Base-by-base conservation (phyloP, 2,113 vertebrate genomes). In the Sylvilagus bachmani region DNA sequence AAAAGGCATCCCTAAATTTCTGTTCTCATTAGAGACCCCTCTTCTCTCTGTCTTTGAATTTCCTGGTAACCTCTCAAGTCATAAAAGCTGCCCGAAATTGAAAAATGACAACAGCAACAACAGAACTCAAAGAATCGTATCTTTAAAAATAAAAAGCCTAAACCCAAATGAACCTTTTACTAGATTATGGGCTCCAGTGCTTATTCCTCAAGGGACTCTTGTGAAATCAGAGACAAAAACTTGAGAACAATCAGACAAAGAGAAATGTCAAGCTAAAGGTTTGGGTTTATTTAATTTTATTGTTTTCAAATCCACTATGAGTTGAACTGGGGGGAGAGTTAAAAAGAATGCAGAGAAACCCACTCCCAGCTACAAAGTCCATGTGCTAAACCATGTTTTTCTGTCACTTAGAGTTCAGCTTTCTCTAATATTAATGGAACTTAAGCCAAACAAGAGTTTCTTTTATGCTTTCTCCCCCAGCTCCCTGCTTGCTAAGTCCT, bases 401-500 rank as follows among this genome's bases (percentile, higher is more conserved):
- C 95, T 97, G 96, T 97, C 96, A 97, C 93, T 94, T 95, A 96
- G 69, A 91, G 89, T 97, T 97, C 95, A 97, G 93, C 93, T 95
- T 95, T 95, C 82, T 89, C 89, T 93, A 97, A 90, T 84, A 97
- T 97, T 97, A 97, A 97, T 96, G 93, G 96, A 98, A 97, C 95
- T 91, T 97, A 97, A 96, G 66, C 89, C 97, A 97, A 98, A 98
- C 97, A 98, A 98, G 97, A 96, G 98, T 97, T 97, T 95, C 97
- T 98, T 98, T 98, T 98, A 98, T 98, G 96, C 98, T 92, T 97
- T 98, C 96, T 94, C 90, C 95, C 93, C 95, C 94, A 95, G 82
- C 82, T 97, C 96, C 82, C 82, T 97, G 97, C 97, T 97, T 96
- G 97, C 97, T 97, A 97, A 96, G 95, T 98, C 97, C 98, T 98